Conservation (phyloP, 2,797 vertebrate species). For the Myotis vivesi region DNA sequence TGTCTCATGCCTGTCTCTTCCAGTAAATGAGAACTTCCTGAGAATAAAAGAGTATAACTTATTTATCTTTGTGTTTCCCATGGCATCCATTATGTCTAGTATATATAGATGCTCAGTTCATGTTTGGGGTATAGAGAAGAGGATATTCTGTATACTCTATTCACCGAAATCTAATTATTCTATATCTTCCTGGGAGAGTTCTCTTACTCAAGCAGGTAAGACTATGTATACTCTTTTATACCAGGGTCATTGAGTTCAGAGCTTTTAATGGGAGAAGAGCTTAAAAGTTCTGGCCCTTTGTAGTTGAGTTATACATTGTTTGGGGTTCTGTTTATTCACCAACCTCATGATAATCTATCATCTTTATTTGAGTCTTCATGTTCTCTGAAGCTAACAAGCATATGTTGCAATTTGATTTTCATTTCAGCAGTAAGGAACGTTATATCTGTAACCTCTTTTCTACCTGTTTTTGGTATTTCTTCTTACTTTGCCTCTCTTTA, state of each 20-base stretch:
- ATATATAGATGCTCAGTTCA: slow-evolving; percentile 14
- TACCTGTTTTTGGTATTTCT: slow-evolving; percentile 28
- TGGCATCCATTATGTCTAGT: not conserved
- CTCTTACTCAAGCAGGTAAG: not conserved
- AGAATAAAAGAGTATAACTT: slow-evolving; percentile 34
- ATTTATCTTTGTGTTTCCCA: slow-evolving; percentile 3
- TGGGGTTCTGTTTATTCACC: not conserved
- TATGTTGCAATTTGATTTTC: slow-evolving; percentile 34
- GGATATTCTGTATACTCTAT: not conserved
- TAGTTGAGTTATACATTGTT: slow-evolving; percentile 11
- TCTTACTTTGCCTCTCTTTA: slow-evolving; percentile 34
- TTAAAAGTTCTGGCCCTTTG: slow-evolving; percentile 7
- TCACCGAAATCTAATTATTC: slow-evolving; percentile 1
- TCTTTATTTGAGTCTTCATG: slow-evolving; percentile 13
- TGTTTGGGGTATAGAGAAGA: slow-evolving; percentile 12
- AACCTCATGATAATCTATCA: not conserved
- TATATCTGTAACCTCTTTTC: not conserved
- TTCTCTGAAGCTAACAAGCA: not conserved
- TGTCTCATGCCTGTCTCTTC: not conserved
- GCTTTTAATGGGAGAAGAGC: slow-evolving; percentile 24
- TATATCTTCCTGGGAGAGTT: slow-evolving; percentile 7
- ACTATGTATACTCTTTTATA: slow-evolving; percentile 28
- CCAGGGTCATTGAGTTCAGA: not conserved
- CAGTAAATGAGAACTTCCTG: slow-evolving; percentile 40
- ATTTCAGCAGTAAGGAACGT: slow-evolving; percentile 32